Evolutionary conservation across 2,797 vertebrate genomes (phyloP), one percentile per base, ranked within the genome.

Genomic region (Arctocebus calabarensis): DNA sequence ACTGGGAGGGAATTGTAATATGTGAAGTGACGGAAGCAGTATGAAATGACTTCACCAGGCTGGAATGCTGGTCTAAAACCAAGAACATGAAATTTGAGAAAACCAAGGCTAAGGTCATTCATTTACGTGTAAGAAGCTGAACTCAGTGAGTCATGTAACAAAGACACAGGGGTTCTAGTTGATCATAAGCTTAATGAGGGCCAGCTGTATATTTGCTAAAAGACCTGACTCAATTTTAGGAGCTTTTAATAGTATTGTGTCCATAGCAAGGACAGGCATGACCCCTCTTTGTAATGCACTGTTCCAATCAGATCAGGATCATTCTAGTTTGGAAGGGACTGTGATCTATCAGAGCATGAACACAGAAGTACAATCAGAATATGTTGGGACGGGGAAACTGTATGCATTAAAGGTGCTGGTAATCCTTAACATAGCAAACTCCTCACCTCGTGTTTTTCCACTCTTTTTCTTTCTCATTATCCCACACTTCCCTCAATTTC

Each of bases 1-100:
- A 23, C 81, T 94, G 45, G 86, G 70, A 94, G 34, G 71, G 59
- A 77, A 52, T 62, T 7, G 2, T 83, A 37, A 71, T 83, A 55
- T 17, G 37, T 45, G 48, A 22, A 14, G 48, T 52, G 78, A 88
- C 68, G 75, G 87, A 90, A 95, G 71, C 57, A 66, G 66, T 34
- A 83, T 22, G 81, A 88, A 83, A 82, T 94, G 81, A 93, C 61
- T 43, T 97, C 86, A 90, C 29, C 70, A 75, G 92, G 23, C 2
- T 20, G 17, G 81, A 96, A 92, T 73, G 66, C 71, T 64, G 20
- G 61, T 57, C 64, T 82, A 37, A 96, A 79, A 79, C 19, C 75
- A 88, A 23, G 57, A 59, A 92, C 4, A 9, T 66, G n/a, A 92
- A 90, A 64, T 48, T 84, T 57, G 89, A 92, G 23, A 73, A 73